Evolutionary conservation across 1,140 invertebrate genomes (phyloP), one percentile per base, ranked within the genome.

Genomic region (Lucilia sericata): DNA sequence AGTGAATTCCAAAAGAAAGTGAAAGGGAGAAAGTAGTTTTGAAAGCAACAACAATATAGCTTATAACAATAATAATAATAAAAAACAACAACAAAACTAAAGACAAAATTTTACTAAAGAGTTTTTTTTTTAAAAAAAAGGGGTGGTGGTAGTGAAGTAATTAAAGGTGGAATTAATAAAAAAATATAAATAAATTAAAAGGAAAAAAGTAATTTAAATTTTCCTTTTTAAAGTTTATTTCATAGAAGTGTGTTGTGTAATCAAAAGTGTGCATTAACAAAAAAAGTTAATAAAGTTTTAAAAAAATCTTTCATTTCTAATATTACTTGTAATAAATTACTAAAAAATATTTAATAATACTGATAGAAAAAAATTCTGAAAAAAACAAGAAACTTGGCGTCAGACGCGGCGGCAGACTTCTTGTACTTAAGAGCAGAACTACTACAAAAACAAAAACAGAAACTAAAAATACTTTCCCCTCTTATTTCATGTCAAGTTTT

Each of bases 321-420:
- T 12, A 55, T 55, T 70, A 70, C n/a, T 19, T 21, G 17, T 21
- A 70, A 70, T 21, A 70, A 21, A 70, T 60, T 21, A 21, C 19
- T n/a, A 65, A 70, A 21, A 21, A 21, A 70, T 5, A 70, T 0
- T 21, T 70, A 19, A 70, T 70, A 70, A 70, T 19, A 70, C 25
- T n/a, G 25, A 30, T 5, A 70, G 21, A 51, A 49, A 75, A 75
- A 42, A 36, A 36, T 34, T 2, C 5, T 42, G 10, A 74, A 36
- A 14, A 76, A 12, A 76, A 30, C 25, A 30, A 30, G 25, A 17
- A 9, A 80, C 47, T 80, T 80, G 76, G 76, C 76, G 76, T 80
- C 76, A 80, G 76, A 80, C 76, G 76, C 76, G 76, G 76, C 76
- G 76, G 76, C 76, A 80, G 76, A 80, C 76, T 80, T 70, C 17